Percentiles rank a stretch among this genome's conserved stretches.
phyloP scores from a whole-genome alignment of 2,888 invertebrate species.

The Carpatolechia fugitivella region DNA sequence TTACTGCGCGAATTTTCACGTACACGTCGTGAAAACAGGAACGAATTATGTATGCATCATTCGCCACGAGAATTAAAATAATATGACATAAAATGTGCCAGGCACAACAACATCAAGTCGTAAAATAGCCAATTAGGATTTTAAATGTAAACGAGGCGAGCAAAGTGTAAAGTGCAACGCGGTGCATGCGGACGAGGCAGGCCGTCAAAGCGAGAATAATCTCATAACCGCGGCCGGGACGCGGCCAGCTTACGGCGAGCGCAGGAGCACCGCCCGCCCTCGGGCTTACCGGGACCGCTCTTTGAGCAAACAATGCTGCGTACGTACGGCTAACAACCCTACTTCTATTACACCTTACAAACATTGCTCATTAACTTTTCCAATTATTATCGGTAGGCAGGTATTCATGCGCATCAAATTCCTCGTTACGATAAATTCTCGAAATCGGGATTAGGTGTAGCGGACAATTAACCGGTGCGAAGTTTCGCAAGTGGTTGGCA shows the following conservation, averaged over 20 bases:
- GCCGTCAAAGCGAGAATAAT: slow-evolving; percentile 72
- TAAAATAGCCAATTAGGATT: slow-evolving; percentile 62
- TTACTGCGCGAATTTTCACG: slow-evolving; percentile 2
- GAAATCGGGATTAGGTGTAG: slow-evolving; percentile 43
- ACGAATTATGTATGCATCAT: slow-evolving; percentile 18
- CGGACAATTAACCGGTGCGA: slow-evolving; percentile 57
- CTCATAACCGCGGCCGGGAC: slow-evolving; percentile 67
- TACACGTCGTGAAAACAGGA: slow-evolving; percentile 12
- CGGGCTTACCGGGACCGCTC: slow-evolving; percentile 59
- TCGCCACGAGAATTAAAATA: slow-evolving; percentile 17
- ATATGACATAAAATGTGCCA: slow-evolving; percentile 29
- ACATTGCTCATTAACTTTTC: slow-evolving; percentile 47
- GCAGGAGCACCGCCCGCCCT: slow-evolving; percentile 36
- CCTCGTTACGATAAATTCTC: slow-evolving; percentile 49
- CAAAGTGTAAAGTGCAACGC: slow-evolving; percentile 51
- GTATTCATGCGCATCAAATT: slow-evolving; percentile 51
- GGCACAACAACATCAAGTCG: slow-evolving; percentile 38
- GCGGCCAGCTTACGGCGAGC: slow-evolving; percentile 60
- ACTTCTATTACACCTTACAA: slow-evolving; percentile 12
- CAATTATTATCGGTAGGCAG: slow-evolving; percentile 38
- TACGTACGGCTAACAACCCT: not conserved
- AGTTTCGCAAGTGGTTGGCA: slow-evolving; percentile 66
- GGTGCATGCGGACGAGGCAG: slow-evolving; percentile 48
- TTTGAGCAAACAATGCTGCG: slow-evolving; percentile 48
- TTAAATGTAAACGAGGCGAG: slow-evolving; percentile 52